Percentiles rank a stretch among this genome's conserved stretches.
Evolutionary conservation across 92 coral and sea anemone genomes (phyloP).

Genomic region (Epizoanthus illoricatus): DNA sequence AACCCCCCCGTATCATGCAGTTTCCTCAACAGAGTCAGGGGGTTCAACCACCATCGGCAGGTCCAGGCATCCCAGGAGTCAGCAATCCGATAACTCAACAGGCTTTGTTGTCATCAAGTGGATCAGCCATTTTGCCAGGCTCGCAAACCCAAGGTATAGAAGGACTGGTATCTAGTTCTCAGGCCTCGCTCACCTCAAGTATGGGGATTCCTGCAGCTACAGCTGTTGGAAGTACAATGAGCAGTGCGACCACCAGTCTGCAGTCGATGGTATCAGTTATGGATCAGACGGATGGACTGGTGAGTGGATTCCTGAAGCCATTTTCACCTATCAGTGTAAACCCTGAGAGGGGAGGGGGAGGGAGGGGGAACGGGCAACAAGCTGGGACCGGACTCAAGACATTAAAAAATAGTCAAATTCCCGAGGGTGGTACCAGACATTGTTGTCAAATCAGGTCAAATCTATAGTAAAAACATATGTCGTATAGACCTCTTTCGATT

Average conservation of each 20-base stretch:
- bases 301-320: background rate
- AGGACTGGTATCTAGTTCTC: conserved; percentile 56
- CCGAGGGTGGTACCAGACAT: too few species aligned
- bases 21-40: conserved; percentile 57
- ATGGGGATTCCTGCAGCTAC: conserved; percentile 46
- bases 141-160: conserved; percentile 66
- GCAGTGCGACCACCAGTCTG: conserved; percentile 41
- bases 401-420: too few species aligned
- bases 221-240: conserved; percentile 41
- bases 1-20: conserved; percentile 18
- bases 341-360: too few species aligned
- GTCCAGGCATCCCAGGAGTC: conserved; percentile 32
- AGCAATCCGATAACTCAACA: conserved; percentile 63
- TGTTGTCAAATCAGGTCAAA: too few species aligned
- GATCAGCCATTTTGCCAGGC: conserved; percentile 38
- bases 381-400: too few species aligned
- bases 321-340: too few species aligned
- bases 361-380: too few species aligned
- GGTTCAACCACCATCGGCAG: conserved; percentile 41
- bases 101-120: conserved; percentile 54
- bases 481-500: too few species aligned
- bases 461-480: too few species aligned
- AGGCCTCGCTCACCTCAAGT: conserved; percentile 55
- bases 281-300: conserved; percentile 52
- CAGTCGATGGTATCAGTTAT: conserved; percentile 44